phyloP scores from a whole-genome alignment of 2,888 invertebrate species.

The Epistrophe grossulariae region DNA sequence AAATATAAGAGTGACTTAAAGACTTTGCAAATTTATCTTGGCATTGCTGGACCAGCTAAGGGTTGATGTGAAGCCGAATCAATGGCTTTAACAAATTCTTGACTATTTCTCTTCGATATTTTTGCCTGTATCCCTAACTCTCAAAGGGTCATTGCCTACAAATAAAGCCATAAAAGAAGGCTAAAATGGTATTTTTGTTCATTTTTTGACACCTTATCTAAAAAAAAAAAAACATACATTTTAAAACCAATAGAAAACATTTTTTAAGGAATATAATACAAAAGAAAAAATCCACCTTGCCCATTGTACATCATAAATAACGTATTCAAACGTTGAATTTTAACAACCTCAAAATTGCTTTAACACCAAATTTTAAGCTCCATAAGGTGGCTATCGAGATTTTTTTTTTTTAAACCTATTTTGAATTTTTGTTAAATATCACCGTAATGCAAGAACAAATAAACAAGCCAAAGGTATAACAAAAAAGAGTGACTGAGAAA shows the following conservation, averaged over 20 bases:
- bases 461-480: conserved; percentile 44
- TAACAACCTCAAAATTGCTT: conserved; percentile 61
- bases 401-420: conserved; percentile 2
- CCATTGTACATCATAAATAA: background rate
- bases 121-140: too few relatives aligned
- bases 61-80: too few relatives aligned
- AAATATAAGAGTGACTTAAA: too few relatives aligned
- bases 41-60: too few relatives aligned
- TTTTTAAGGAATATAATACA: background rate
- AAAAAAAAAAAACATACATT: too few relatives aligned
- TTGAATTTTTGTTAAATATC: conserved; percentile 45
- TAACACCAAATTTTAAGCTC: conserved; percentile 31
- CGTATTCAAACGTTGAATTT: background rate
- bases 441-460: conserved; percentile 67
- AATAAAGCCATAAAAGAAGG: too few relatives aligned
- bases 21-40: too few relatives aligned
- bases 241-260: background rate
- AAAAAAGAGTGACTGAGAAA: background rate
- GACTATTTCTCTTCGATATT: too few relatives aligned
- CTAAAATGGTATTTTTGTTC: too few relatives aligned
- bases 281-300: background rate
- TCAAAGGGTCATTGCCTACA: too few relatives aligned
- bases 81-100: too few relatives aligned
- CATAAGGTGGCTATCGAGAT: conserved; percentile 47
- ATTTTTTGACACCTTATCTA: too few relatives aligned